Evolutionary conservation across 23 tunicate species (phyloP), one percentile per base, ranked within the genome.

Genomic region (Styela clava): DNA sequence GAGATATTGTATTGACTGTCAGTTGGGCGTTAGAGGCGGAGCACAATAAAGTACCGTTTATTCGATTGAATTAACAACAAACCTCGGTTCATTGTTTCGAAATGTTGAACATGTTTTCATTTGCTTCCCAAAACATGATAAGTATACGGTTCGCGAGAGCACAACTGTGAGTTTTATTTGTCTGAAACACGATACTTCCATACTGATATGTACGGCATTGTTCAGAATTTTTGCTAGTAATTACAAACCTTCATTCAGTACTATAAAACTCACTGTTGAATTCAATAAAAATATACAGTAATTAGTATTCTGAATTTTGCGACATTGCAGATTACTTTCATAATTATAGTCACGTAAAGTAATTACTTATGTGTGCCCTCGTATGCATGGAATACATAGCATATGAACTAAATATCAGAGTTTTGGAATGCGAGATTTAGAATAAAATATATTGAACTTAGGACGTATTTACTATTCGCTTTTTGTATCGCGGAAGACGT

Each of bases 1-100:
- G 81, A 25, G 64, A 33, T 36, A 76, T 24, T 24, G 35, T 44
- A 44, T 52, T 76, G 21, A 29, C 27, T 36, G 31, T 76, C 65
- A 44, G 64, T 76, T 33, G 81, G 81, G 81, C 81, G 65, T 76
- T 76, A 71, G 77, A 71, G 77, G 77, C 32, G 77, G 77, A 71
- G 77, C 77, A 71, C 34, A 71, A 28, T 71, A 71, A 33, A 71
- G 34, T 28, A 71, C 77, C 77, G 77, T 71, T 71, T 32, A 33
- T 71, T 52, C 26, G 62, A 44, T 22, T 76, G 69, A 76, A 76
- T 76, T 25, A 76, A 76, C n/a, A 52, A 44, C 64, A 25, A 37
- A 44, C 22, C 81, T 0, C 19, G 27, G 12, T 28, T 31, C 9
- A 35, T 76, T 76, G 81, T 76, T 76, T 52, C 65, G 22, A 21